Evolutionary conservation across 2,797 vertebrate genomes (phyloP), one percentile per base, ranked within the genome.

Genomic region (Sandelia bainsii): DNA sequence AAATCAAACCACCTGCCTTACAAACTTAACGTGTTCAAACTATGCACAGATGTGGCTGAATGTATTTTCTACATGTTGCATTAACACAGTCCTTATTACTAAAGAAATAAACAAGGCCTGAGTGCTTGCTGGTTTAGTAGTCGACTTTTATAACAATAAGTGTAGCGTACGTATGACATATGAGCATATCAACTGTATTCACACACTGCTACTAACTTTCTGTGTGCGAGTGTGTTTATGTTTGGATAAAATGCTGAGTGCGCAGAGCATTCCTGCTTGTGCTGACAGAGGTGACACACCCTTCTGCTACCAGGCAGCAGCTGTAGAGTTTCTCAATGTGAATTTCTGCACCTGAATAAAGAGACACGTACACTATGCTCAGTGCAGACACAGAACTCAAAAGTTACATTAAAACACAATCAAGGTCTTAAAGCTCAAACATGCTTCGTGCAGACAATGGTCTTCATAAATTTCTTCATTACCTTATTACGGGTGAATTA

Each of bases 221-320:
- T 48, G 23, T 51, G 46, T 54, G 34, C 0, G 39, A 57, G 29
- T 50, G 20, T 64, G 73, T 37, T 56, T 9, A n/a, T 39, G 67
- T 79, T 59, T 3, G 10, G 11, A 29, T 67, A 66, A 80, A 85
- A 63, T 51, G 88, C 89, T 86, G 89, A 92, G 72, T 67, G 62
- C 75, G 86, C 81, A 73, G 74, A 85, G 52, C 76, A 68, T 87
- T 87, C 83, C 85, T 80, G 68, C 20, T 51, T 80, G 72, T 65
- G 67, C 81, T 80, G 85, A 87, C 68, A 84, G 80, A 72, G 69
- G 79, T 58, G 85, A 87, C 62, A 84, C 87, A 64, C 85, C 87
- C 86, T 88, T 87, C 83, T 86, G 82, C 77, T 92, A 93, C 91
- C 93, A 88, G 80, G 88, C 92, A 92, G 93, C 93, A 94, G 95